Evolutionary conservation across 53 echinoderm and acorn worm species (phyloP).

Genomic region (Holothuria leucospilota): DNA sequence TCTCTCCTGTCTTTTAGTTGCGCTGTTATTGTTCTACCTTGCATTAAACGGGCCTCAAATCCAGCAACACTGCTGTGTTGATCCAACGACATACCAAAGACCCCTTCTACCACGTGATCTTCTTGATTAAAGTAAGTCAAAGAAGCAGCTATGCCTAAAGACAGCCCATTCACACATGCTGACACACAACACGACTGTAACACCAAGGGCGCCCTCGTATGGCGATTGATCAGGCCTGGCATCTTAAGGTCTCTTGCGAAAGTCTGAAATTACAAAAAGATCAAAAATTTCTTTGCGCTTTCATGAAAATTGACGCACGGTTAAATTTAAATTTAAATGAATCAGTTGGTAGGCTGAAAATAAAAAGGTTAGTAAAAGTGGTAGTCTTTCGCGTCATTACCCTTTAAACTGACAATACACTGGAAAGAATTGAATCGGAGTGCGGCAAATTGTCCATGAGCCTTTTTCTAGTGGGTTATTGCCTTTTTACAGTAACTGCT

Average conservation of each 20-base stretch:
- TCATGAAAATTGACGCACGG: no score
- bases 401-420: no score
- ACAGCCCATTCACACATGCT: conserved; percentile 91
- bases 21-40: conserved; percentile 83
- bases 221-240: conserved; percentile 96
- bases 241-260: conserved; percentile 26
- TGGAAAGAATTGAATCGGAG: no score
- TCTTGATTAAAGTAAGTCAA: conserved; percentile 96
- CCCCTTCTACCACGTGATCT: conserved; percentile 97
- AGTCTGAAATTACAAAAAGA: no score
- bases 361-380: no score
- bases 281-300: no score
- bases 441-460: no score
- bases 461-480: no score
- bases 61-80: conserved; percentile 88
- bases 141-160: conserved; percentile 86
- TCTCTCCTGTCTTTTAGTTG: conserved; percentile 91
- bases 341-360: no score
- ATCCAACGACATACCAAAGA: conserved; percentile 86
- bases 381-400: no score
- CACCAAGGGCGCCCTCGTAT: conserved; percentile 84
- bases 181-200: conserved; percentile 87
- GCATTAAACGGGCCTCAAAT: conserved; percentile 93
- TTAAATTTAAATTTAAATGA: no score
- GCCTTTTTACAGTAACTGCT: no score